Conservation (phyloP, 2,113 vertebrate genomes). For the Amblyornis subalaris region DNA sequence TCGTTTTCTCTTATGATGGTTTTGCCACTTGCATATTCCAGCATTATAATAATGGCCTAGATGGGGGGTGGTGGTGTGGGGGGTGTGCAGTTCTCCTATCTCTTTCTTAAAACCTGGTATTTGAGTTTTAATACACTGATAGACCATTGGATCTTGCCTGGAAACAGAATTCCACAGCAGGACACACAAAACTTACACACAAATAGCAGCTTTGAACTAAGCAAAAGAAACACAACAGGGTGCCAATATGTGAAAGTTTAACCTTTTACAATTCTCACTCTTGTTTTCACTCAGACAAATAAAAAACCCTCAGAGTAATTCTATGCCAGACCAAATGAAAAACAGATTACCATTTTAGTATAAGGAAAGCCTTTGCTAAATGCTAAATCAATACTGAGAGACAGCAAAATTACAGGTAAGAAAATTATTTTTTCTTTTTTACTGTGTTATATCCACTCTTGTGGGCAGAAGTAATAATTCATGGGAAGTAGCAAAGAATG, state of each 20-base stretch:
- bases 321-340: background rate
- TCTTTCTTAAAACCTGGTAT: background rate
- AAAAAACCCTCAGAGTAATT: background rate
- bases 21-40: background rate
- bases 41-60: background rate
- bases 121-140: background rate
- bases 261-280: background rate
- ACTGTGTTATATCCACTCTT: background rate
- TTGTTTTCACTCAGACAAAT: background rate
- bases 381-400: background rate
- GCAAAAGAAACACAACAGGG: background rate
- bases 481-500: background rate
- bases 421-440: background rate
- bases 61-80: background rate
- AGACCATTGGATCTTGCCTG: background rate
- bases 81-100: background rate
- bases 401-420: slow-evolving; percentile 7
- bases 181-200: background rate
- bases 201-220: background rate
- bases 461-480: slow-evolving; percentile 4
- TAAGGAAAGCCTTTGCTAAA: background rate
- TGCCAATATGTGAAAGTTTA: background rate
- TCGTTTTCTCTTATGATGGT: background rate
- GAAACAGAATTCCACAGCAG: background rate
- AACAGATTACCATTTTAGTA: background rate